Evolutionary conservation across 2,113 vertebrate species (phyloP), one percentile per base, ranked within the genome.

Genomic region (Cairina moschata): DNA sequence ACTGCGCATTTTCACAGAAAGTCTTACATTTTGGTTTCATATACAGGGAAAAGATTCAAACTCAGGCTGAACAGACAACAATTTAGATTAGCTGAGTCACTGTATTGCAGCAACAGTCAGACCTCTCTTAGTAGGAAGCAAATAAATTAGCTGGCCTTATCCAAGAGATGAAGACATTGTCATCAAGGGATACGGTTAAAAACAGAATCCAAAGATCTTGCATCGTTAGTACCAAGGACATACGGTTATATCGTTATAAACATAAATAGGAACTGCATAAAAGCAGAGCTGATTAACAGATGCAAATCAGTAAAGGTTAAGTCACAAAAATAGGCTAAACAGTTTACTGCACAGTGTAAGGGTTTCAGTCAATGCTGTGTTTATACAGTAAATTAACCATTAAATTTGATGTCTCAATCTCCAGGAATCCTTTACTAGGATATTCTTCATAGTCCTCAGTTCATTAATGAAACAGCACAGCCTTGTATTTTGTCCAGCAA

Each of bases 71-170:
- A 38, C 26, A 59, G 60, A 74, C 80, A 92, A 58, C 15, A 63
- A n/a, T 55, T 74, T 50, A 75, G 58, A 79, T 90, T 3, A 71
- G 76, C 92, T 95, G 95, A 96, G 83, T 95, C 88, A 95, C 67
- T 87, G 54, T 71, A 12, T 55, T 71, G 77, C 72, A 72, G 63
- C 56, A 92, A 74, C 74, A 85, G 50, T 1, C 74, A 85, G 55
- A 1, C 79, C 32, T 63, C 28, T 31, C 56, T 25, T 68, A 34
- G 80, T 3, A 75, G 66, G 69, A 59, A 78, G 63, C 29, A 78
- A 31, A 86, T 50, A 38, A 52, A 90, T 90, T 32, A 36, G 21
- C 3, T 66, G 67, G 56, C 36, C 66, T 67, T 36, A 31, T 9
- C 6, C 32, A 18, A 59, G 50, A 89, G 82, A 44, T 63, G 88